Evolutionary conservation across 1,140 invertebrate species (phyloP), one percentile per base, ranked within the genome.

Genomic region (Neomicropteryx cornuta): DNA sequence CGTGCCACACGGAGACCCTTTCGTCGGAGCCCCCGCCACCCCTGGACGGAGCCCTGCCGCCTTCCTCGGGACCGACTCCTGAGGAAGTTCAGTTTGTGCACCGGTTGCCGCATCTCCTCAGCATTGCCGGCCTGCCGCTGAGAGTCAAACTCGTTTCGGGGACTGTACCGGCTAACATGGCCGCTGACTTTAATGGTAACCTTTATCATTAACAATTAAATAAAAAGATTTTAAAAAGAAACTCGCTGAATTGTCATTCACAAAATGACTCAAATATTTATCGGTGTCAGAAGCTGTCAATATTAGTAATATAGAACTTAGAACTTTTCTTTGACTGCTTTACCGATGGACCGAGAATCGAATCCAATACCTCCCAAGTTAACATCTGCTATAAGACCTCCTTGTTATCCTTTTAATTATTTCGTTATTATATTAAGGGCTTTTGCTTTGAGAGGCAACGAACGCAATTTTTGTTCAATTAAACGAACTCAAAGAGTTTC

Each of bases 121-220:
- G 59, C 41, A 58, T 62, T 58, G 71, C 60, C 69, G 63, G 54
- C 19, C 53, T 73, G 44, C 70, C 71, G 8, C 46, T 69, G 3
- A 55, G 64, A 41, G 70, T 73, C n/a, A 56, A 68, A 31, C 55
- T 73, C 24, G 44, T 72, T 34, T 62, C 63, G 11, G 71, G 71
- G 37, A 67, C 69, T n/a, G 60, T 71, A 41, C 68, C 70, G n/a
- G 62, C 61, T 18, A 66, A 67, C 36, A 58, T 70, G 55, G 66
- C 66, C 43, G 68, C 70, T 55, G 68, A 71, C 52, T 66, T 69
- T 51, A 60, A 66, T 62, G 67, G 68, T 70, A 39, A 49, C 36
- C 35, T 10, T 28, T 20, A 1, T 6, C 3, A 36, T 28, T 36
- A 33, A 32, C n/a, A n/a, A n/a, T n/a, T n/a, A n/a, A n/a, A n/a